Evolutionary conservation across 2,888 invertebrate species (phyloP).

Genomic region (Erynnis tages): DNA sequence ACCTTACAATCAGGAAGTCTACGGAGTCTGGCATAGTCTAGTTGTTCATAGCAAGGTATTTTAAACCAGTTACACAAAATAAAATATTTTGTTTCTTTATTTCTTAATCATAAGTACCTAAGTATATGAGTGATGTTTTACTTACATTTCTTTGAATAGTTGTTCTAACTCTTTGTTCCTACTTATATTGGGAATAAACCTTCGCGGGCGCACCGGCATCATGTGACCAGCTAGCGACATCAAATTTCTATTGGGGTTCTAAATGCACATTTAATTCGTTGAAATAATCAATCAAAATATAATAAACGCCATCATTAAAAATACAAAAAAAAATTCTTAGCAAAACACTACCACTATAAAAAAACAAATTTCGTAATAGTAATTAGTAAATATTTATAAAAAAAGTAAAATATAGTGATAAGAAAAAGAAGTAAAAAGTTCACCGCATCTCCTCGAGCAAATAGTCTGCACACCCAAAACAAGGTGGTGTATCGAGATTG

Average conservation of each 20-base stretch:
- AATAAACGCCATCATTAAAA: background rate
- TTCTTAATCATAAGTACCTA: too few species aligned
- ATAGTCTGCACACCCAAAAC: conserved; percentile 70
- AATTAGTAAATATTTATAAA: background rate
- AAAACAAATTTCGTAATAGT: too few species aligned
- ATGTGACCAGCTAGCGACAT: conserved; percentile 68
- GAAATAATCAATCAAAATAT: too few species aligned
- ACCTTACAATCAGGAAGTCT: too few species aligned
- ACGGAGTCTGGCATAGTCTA: too few species aligned
- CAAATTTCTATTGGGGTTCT: conserved; percentile 59
- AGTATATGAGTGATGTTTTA: too few species aligned
- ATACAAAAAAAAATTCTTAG: background rate
- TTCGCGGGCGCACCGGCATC: conserved; percentile 63
- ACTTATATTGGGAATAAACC: conserved; percentile 58
- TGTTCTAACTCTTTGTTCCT: conserved; percentile 49
- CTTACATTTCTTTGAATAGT: conserved; percentile 54
- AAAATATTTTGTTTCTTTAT: too few species aligned
- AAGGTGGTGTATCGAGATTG: conserved; percentile 75
- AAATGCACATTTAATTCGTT: too few species aligned
- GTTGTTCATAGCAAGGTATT: too few species aligned
- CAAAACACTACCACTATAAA: conserved; percentile 1
- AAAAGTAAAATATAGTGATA: background rate
- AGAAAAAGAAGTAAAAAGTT: conserved; percentile 18
- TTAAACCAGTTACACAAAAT: too few species aligned
- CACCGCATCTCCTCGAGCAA: conserved; percentile 74